Evolutionary conservation across 2,797 vertebrate genomes (phyloP), one percentile per base, ranked within the genome.

Genomic region (Notolepis coatsorum): DNA sequence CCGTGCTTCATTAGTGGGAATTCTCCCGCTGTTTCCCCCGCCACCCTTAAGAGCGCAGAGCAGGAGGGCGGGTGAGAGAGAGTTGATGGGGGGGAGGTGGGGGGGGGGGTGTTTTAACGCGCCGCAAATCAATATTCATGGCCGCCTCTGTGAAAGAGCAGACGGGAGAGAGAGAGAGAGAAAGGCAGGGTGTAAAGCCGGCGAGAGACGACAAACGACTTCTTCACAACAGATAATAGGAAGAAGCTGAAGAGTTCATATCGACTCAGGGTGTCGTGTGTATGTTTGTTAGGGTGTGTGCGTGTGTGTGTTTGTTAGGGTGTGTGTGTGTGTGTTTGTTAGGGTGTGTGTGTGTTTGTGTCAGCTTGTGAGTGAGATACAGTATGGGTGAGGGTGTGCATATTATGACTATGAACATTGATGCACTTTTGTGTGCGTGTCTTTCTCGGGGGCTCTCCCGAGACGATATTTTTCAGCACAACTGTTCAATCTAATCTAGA

Each of bases 201-300:
- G 69, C 51, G 68, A 68, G 61, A 70, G 52, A 62, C 43, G n/a
- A 61, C 50, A 76, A 87, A 84, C 55, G 58, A 74, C 69, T n/a
- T 83, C 70, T 86, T 84, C 71, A 68, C 68, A 79, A 67, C 77
- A 56, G 66, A 82, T 86, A 76, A 73, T 52, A 80, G 70, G 24
- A 68, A 55, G 12, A 48, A 39, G 53, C 51, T 27, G 9, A 7
- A 57, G 38, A 75, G 61, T 61, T 74, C 64, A 51, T 18, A 18
- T 57, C 17, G 42, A 48, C 17, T 62, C 24, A 31, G 15, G 53
- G 28, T 25, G 5, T 12, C 23, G 47, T 7, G 30, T 13, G 10
- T 30, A 15, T 31, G 15, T 18, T 20, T 13, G 20, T 25, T 2
- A 35, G 30, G 17, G 57, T 42, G 24, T 31, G 33, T 25, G 37